A percentile compares a stretch with the other conserved stretches of the same genome.
Evolutionary conservation across 2,888 invertebrate species (phyloP).

Genomic region (Ischnura elegans): DNA sequence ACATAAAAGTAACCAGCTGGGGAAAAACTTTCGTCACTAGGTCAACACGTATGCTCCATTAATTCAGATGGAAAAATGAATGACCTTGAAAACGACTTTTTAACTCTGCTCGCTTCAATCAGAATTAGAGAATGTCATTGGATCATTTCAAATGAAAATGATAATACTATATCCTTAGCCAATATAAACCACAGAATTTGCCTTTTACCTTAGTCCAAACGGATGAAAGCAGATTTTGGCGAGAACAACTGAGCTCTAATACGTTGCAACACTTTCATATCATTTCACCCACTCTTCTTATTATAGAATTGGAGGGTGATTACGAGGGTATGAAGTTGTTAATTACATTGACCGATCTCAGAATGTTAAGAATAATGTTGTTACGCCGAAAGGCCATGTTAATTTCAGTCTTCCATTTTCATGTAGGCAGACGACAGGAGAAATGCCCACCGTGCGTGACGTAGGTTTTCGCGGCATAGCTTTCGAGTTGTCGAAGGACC

Average conservation of each 20-base stretch:
- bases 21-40: conserved; percentile 66
- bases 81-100: conserved; percentile 20
- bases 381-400: conserved; percentile 52
- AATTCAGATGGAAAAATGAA: conserved; percentile 28
- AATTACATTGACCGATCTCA: conserved; percentile 53
- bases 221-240: conserved; percentile 17
- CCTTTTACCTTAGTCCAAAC: conserved; percentile 52
- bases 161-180: neutral
- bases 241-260: conserved; percentile 24
- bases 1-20: conserved; percentile 66
- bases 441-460: neutral
- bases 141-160: neutral
- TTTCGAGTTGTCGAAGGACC: neutral
- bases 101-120: neutral
- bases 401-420: conserved; percentile 59
- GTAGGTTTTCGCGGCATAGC: neutral
- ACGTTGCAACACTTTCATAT: neutral
- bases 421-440: conserved; percentile 56
- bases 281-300: conserved; percentile 9
- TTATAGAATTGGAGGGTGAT: neutral
- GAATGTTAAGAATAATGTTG: conserved; percentile 19
- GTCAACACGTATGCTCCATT: conserved; percentile 66
- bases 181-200: neutral
- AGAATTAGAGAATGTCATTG: neutral
- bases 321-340: neutral